A percentile compares a stretch with the other conserved stretches of the same genome.
Conservation (phyloP, 2,888 invertebrate genomes). For the Athalia circularis region DNA sequence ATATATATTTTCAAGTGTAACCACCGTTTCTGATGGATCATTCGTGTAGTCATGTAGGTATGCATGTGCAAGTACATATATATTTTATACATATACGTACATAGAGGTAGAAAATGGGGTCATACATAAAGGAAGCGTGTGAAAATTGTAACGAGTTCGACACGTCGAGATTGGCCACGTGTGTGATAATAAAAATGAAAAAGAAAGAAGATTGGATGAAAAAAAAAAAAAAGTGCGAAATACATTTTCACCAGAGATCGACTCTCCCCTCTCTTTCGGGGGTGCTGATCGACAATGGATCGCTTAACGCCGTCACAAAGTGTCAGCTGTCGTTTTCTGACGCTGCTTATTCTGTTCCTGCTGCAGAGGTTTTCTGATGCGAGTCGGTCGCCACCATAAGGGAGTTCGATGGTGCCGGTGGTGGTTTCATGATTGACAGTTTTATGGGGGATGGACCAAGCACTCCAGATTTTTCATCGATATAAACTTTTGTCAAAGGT, state of each 20-base stretch:
- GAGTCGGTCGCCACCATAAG: constrained; percentile 45
- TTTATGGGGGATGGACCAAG: constrained; percentile 62
- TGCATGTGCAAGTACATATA: no score
- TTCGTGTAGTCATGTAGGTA: no score
- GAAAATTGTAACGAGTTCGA: constrained; percentile 58
- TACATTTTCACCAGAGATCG: constrained; percentile 18
- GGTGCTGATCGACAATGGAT: constrained; percentile 62
- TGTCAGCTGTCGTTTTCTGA: constrained; percentile 64
- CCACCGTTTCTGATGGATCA: no score
- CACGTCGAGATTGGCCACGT: constrained; percentile 32
- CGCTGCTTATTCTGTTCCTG: constrained; percentile 27
- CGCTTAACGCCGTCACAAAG: constrained; percentile 65
- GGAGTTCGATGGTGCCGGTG: constrained; percentile 40
- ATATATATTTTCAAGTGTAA: no score
- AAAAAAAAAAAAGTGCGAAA: no score
- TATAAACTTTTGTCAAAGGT: constrained; percentile 30
- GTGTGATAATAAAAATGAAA: neutral
- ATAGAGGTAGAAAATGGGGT: no score
- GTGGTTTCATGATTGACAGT: constrained; percentile 69
- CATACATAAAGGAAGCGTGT: constrained; percentile 48
- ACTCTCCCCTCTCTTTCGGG: neutral
- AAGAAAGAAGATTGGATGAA: no score
- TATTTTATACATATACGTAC: no score
- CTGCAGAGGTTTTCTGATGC: neutral
- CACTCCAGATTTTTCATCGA: constrained; percentile 41